Evolutionary conservation across 2,797 vertebrate genomes (phyloP), one percentile per base, ranked within the genome.

Genomic region (Mastacembelus armatus): DNA sequence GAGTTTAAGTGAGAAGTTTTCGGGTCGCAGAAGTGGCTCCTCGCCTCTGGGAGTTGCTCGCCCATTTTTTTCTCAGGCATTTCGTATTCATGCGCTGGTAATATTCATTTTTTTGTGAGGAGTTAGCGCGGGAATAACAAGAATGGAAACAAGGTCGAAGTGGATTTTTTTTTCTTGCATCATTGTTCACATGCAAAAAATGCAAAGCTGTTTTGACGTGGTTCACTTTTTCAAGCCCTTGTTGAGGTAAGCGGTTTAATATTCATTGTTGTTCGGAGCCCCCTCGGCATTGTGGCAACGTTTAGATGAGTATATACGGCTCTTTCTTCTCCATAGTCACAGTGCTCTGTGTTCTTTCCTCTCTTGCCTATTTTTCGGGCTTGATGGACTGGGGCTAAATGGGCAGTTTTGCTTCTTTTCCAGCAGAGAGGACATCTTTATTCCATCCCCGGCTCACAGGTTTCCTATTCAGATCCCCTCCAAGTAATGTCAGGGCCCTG

Each of bases 261-360:
- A 97, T 96, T 97, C 96, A 98, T 98, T 95, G 95, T 74, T 94
- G 94, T 95, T 96, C 96, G 92, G 94, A 94, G 92, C 94, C 95
- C 63, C 79, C 80, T 75, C 92, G 88, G 94, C 91, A 96, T 96
- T 94, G 94, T 95, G 72, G 92, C 93, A 91, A 94, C 94, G 93
- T 95, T 95, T 93, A 90, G 90, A 91, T 93, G 93, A 94, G 94
- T 94, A 93, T 93, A 94, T 95, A 92, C 93, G 90, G 74, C 88
- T 90, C 82, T 85, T 88, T 91, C 90, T 92, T 92, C 89, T 84
- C 92, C 88, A 92, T 93, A 93, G 94, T 86, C 92, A 80, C 91
- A 88, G 89, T 93, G 85, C 91, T 80, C 92, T 83, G 81, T 86
- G 71, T 93, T 94, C 95, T 93, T 94, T 91, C 89, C 87, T 93